These are phyloP conservation scores for Telenomus remus DNA, from an alignment of 1,140 invertebrate species.

Conservation along the genomic window DNA sequence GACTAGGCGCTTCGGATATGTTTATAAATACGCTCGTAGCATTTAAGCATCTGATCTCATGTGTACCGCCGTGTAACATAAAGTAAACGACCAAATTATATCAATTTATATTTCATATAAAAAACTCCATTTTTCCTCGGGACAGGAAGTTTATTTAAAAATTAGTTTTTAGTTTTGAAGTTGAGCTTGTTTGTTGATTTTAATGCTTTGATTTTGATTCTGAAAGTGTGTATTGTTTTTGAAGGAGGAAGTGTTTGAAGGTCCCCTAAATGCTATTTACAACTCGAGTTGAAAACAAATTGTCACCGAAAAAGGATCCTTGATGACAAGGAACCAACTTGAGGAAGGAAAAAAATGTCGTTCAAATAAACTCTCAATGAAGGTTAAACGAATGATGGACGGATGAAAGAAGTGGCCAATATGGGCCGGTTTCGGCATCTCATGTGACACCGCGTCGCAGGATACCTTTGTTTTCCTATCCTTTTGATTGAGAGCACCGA, in stretches of 20 bases:
- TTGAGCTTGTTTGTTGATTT: no score
- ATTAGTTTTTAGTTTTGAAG: no score
- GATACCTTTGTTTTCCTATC: conserved; percentile 70
- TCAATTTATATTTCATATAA: conserved; percentile 40
- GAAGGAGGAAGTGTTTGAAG: no score
- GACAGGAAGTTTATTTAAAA: no score
- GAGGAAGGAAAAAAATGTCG: conserved; percentile 37
- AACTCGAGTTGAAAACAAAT: conserved; percentile 29
- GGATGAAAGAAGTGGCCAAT: conserved; percentile 76
- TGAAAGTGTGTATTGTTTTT: no score
- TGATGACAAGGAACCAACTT: conserved; percentile 9
- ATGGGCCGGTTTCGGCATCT: conserved; percentile 74
- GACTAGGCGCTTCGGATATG: conserved; percentile 40
- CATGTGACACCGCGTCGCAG: conserved; percentile 72
- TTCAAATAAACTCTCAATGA: conserved; percentile 33
- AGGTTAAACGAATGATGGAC: conserved; percentile 70
- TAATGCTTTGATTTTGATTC: no score
- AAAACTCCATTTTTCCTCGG: no score
- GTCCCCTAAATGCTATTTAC: conserved; percentile 5
- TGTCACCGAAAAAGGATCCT: conserved; percentile 29
- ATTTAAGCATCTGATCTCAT: conserved; percentile 51
- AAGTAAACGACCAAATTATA: conserved; percentile 52
- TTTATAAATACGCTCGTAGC: conserved; percentile 54
- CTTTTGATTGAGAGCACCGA: conserved; percentile 72
- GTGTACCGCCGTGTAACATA: conserved; percentile 23